phyloP scores from a whole-genome alignment of 2,888 invertebrate species.

The Carcina quercana region DNA sequence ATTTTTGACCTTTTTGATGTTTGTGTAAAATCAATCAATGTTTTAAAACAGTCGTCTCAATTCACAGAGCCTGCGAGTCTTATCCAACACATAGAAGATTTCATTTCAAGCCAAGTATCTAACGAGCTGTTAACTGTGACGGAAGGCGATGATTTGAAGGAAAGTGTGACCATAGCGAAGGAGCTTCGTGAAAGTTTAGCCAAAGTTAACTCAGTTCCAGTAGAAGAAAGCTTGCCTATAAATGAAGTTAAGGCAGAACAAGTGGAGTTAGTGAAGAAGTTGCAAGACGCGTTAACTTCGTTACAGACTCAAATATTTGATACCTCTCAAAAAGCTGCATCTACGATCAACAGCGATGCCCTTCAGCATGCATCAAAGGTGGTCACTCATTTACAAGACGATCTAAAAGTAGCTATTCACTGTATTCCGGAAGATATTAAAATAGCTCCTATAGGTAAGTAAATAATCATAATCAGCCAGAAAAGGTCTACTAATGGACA shows the following conservation, averaged over 20 bases:
- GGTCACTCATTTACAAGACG: slow-evolving; percentile 35
- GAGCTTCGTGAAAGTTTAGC: slow-evolving; percentile 18
- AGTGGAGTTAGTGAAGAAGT: slow-evolving; percentile 21
- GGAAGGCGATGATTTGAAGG: slow-evolving; percentile 25
- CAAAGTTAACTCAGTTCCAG: slow-evolving; percentile 9
- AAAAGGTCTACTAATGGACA: no score
- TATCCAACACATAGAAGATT: slow-evolving; percentile 26
- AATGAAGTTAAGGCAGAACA: slow-evolving; percentile 16
- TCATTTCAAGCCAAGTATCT: slow-evolving; percentile 22
- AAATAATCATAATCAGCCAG: no score
- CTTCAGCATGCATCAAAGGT: slow-evolving; percentile 29
- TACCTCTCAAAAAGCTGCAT: slow-evolving; percentile 20
- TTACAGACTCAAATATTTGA: slow-evolving; percentile 28
- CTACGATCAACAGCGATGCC: slow-evolving; percentile 18
- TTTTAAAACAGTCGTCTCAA: no score
- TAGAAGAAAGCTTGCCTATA: slow-evolving; percentile 11
- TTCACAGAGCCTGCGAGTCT: no score
- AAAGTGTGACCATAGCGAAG: slow-evolving; percentile 19
- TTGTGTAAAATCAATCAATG: no score
- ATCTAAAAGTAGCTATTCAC: slow-evolving; percentile 23
- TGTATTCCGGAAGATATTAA: slow-evolving; percentile 14
- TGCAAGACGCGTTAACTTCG: slow-evolving; percentile 25
- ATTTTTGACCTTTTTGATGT: no score
- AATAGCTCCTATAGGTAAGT: slow-evolving; percentile 15
- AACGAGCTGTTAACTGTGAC: slow-evolving; percentile 20